Evolutionary conservation across 2,113 vertebrate genomes (phyloP).

Genomic region (Campylomormyrus numenius): DNA sequence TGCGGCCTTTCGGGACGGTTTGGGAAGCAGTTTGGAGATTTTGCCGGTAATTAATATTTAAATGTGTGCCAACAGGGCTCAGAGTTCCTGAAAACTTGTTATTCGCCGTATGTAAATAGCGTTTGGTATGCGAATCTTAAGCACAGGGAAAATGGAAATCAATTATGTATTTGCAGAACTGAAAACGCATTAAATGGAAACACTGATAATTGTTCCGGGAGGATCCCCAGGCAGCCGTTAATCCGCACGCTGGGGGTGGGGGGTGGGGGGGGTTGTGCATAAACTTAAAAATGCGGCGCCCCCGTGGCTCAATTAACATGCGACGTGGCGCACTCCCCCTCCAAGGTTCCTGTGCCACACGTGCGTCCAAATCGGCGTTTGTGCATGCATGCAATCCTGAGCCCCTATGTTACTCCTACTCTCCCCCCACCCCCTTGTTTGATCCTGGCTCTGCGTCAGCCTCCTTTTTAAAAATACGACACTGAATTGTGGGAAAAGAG

Average conservation of each 20-base stretch:
- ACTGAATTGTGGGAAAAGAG: background rate
- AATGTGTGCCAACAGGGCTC: conserved; percentile 6
- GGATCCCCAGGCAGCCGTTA: background rate
- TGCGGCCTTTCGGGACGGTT: background rate
- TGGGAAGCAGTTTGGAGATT: background rate
- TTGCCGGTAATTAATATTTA: conserved; percentile 9
- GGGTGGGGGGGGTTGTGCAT: background rate
- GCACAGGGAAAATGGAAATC: conserved; percentile 16
- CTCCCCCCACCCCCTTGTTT: background rate
- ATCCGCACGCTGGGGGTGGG: background rate
- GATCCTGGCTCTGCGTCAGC: background rate
- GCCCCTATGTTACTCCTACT: background rate
- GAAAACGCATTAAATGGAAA: conserved; percentile 9
- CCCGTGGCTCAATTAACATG: background rate
- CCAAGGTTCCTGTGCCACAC: background rate
- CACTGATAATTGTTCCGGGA: conserved; percentile 11
- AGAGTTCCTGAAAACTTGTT: background rate
- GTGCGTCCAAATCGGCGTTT: background rate
- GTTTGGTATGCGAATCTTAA: conserved; percentile 6
- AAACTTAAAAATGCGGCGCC: background rate
- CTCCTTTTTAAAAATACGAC: background rate
- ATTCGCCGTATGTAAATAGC: background rate
- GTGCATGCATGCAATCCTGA: background rate
- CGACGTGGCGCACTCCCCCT: too few species aligned
- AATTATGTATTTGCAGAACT: conserved; percentile 13